Evolutionary conservation across 2,888 invertebrate genomes (phyloP).

Genomic region (Gastrophysa polygoni): DNA sequence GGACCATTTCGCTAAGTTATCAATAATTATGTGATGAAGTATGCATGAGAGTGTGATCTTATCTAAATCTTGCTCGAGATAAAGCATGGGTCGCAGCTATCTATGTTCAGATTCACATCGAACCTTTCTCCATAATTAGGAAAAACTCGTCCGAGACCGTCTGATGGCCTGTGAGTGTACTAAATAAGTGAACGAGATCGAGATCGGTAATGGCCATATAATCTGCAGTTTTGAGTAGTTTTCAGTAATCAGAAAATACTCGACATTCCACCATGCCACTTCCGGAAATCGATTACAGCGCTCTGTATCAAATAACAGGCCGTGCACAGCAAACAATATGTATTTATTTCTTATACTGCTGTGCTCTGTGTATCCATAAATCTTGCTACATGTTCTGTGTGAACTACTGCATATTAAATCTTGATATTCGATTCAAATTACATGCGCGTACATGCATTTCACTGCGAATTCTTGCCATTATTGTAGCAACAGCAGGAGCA

Average conservation of each 20-base stretch:
- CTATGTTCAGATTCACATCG: neutral
- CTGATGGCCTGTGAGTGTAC: constrained; percentile 6
- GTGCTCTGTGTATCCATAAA: constrained; percentile 33
- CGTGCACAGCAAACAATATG: constrained; percentile 32
- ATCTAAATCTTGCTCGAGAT: neutral
- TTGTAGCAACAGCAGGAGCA: constrained; percentile 21
- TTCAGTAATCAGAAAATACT: neutral
- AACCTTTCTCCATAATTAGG: constrained; percentile 1
- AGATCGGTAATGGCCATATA: neutral
- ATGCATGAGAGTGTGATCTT: neutral
- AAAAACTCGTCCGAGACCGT: neutral
- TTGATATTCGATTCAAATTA: constrained; percentile 40
- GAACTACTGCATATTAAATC: constrained; percentile 42
- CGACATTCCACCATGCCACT: constrained; percentile 16
- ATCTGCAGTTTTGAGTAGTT: neutral
- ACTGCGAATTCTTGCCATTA: constrained; percentile 31
- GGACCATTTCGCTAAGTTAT: neutral
- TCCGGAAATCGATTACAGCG: constrained; percentile 38
- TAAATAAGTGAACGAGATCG: constrained; percentile 5
- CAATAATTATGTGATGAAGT: neutral
- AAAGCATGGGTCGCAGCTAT: neutral
- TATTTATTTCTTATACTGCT: constrained; percentile 34
- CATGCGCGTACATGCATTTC: constrained; percentile 36
- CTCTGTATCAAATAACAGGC: constrained; percentile 33
- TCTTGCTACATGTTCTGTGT: constrained; percentile 35